Base-by-base conservation (phyloP, 2,888 invertebrate genomes). In the Trissoscelio sp. region DNA sequence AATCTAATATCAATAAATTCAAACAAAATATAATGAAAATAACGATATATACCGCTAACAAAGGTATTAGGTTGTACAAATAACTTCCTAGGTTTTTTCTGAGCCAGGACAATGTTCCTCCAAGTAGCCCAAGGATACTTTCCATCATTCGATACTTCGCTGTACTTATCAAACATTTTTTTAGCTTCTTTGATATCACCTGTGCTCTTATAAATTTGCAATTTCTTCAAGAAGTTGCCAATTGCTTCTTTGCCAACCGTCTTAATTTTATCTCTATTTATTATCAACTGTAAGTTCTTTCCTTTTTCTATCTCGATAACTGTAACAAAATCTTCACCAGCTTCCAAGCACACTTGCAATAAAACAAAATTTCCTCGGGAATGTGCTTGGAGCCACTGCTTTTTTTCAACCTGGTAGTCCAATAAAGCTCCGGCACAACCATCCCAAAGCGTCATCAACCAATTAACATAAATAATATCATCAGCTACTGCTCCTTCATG, bases 161-260 rank as follows among this genome's bases (percentile, higher is more conserved):
- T 96, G 92, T 97, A 98, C 85, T 94, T 93, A 78, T 95, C 94
- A 92, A n/a, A n/a, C n/a, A n/a, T n/a, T n/a, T n/a, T n/a, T n/a
- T n/a, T n/a, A n/a, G n/a, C n/a, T n/a, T n/a, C n/a, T n/a, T n/a
- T n/a, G n/a, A n/a, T n/a, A n/a, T n/a, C n/a, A n/a, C n/a, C n/a
- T n/a, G n/a, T n/a, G 96, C 99, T 93, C 99, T 98, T 98, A 91
- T 97, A 97, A 1, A 97, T 94, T 92, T 99, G 98, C 42, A 99
- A 92, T 89, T 98, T 96, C 74, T 95, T 93, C 44, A 99, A 93
- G 91, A 99, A 99, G 5, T 96, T 94, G 87, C 95, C 95, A 81
- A 98, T 95, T 44, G 97, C 97, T 84, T 94, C 94, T 89, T 95
- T 96, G 9, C 99, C 99, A 66, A 97, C 95, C 0, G 96, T 95